Conservation (phyloP, 2,113 vertebrate species). For the Callipepla squamata region DNA sequence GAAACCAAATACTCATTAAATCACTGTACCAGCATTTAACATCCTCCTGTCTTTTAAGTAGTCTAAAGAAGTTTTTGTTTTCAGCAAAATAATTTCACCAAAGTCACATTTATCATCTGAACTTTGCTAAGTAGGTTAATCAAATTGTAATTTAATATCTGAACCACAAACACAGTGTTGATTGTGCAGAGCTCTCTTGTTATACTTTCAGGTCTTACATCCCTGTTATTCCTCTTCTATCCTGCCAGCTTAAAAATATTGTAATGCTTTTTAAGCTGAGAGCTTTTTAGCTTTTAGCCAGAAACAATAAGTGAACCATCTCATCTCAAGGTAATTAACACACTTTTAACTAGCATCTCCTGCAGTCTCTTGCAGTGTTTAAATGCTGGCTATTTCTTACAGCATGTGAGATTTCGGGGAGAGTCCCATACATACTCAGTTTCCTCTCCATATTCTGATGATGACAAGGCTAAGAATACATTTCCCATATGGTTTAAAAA, state of each 20-base stretch:
- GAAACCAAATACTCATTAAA: slow-evolving; percentile 41
- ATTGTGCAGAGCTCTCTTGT: not conserved
- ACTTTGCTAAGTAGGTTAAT: slow-evolving; percentile 28
- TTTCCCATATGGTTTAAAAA: not conserved
- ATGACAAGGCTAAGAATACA: not conserved
- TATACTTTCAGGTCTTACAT: not conserved
- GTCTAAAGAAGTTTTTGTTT: slow-evolving; percentile 7
- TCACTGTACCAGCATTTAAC: slow-evolving; percentile 14
- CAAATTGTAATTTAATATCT: slow-evolving; percentile 19
- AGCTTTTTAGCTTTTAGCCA: not conserved
- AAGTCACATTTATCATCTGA: not conserved
- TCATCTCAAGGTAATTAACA: not conserved
- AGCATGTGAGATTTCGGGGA: not conserved
- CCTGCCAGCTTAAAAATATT: not conserved
- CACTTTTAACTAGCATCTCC: not conserved
- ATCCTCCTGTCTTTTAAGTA: not conserved
- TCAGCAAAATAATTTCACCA: slow-evolving; percentile 22
- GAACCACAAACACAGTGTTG: not conserved
- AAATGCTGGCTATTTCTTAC: not conserved
- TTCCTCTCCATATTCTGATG: accelerated
- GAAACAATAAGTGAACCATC: not conserved
- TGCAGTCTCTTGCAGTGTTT: not conserved
- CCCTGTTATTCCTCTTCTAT: not conserved
- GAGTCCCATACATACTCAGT: accelerated
- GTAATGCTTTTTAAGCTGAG: not conserved